Conservation (phyloP, 1,140 invertebrate genomes). For the Nixonia krombeini region DNA sequence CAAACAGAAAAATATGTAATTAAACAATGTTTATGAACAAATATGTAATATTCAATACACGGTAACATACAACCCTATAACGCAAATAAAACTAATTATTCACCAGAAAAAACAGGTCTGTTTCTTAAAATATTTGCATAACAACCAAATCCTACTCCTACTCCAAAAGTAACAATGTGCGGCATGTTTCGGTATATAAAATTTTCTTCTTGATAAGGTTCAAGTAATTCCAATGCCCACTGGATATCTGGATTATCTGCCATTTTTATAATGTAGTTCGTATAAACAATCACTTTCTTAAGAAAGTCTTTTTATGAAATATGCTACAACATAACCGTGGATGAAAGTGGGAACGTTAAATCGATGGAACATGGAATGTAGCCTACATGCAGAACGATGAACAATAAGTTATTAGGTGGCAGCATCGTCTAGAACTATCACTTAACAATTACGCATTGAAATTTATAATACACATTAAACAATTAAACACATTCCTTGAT, state of each 20-base stretch:
- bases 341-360: neutral
- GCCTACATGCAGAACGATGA: too few relatives aligned
- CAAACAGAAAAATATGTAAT: too few relatives aligned
- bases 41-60: too few relatives aligned
- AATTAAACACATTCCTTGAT: too few relatives aligned
- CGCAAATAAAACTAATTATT: neutral
- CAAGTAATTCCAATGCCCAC: slow-evolving; percentile 61
- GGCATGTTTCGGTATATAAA: slow-evolving; percentile 18
- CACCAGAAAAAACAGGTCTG: neutral
- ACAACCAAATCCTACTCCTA: slow-evolving; percentile 6
- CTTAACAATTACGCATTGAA: too few relatives aligned
- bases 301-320: too few relatives aligned
- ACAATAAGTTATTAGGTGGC: too few relatives aligned
- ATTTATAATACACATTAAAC: too few relatives aligned
- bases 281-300: neutral
- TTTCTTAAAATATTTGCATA: neutral
- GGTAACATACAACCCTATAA: too few relatives aligned
- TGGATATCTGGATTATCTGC: slow-evolving; percentile 50
- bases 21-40: neutral
- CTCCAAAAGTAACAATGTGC: slow-evolving; percentile 1
- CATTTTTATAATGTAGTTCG: slow-evolving; percentile 18
- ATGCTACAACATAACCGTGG: neutral
- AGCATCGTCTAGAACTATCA: too few relatives aligned
- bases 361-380: neutral
- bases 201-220: slow-evolving; percentile 37